Percentiles rank a stretch among this genome's conserved stretches.
phyloP scores from a whole-genome alignment of 37 sponge, comb jelly and placozoan species.

The Axinella damicornis region DNA sequence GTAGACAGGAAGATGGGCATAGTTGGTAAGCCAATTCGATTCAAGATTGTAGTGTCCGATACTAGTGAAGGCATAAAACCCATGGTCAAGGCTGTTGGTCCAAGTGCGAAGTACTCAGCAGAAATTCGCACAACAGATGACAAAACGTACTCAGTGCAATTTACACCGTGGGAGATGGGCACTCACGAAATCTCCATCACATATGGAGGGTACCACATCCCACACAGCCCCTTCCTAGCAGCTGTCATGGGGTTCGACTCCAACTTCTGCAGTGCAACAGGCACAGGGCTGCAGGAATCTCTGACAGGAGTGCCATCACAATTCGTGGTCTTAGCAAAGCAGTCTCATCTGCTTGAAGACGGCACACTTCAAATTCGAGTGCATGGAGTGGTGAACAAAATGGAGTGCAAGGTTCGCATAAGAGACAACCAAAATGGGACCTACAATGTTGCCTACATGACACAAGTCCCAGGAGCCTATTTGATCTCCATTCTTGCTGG shows the following conservation, averaged over 20 bases:
- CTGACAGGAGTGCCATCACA: conserved; percentile 64
- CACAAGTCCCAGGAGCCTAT: conserved; percentile 62
- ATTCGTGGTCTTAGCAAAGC: conserved; percentile 61
- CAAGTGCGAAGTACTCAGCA: conserved; percentile 50
- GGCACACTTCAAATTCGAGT: conserved; percentile 59
- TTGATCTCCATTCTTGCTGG: conserved; percentile 48
- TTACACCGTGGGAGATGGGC: conserved; percentile 77
- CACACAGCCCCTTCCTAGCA: conserved; percentile 50
- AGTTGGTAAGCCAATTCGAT: conserved; percentile 64
- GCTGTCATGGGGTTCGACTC: conserved; percentile 36
- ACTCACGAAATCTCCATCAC: conserved; percentile 58
- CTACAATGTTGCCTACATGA: conserved; percentile 80
- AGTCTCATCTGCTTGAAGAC: conserved; percentile 53
- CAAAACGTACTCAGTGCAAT: conserved; percentile 20
- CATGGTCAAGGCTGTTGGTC: conserved; percentile 54
- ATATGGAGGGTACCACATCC: conserved; percentile 48
- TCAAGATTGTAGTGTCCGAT: conserved; percentile 14
- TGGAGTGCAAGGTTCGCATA: conserved; percentile 57
- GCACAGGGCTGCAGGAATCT: conserved; percentile 67
- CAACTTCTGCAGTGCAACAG: conserved; percentile 62
- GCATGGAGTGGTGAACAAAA: conserved; percentile 41
- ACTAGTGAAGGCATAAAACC: conserved; percentile 40
- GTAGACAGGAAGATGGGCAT: conserved; percentile 25
- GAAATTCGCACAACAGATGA: conserved; percentile 23
- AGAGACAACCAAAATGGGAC: conserved; percentile 83